These are phyloP conservation scores for Eclectus roratus DNA, from an alignment of 2,113 vertebrate genomes.

Conservation along the genomic window DNA sequence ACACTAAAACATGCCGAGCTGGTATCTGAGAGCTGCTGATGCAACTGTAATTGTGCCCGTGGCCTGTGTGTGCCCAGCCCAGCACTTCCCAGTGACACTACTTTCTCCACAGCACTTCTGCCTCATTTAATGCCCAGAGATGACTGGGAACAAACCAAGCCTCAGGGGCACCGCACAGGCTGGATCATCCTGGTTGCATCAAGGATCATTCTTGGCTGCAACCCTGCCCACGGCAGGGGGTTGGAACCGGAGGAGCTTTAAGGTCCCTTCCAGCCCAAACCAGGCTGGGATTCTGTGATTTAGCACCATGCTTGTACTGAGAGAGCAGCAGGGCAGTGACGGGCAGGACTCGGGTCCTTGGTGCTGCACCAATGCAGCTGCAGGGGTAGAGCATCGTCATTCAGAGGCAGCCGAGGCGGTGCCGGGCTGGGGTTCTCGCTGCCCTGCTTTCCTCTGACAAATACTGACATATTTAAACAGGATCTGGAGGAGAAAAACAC, in stretches of 20 bases:
- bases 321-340: background rate
- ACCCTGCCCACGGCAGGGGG: background rate
- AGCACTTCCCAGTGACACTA: fast-evolving
- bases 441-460: background rate
- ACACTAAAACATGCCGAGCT: background rate
- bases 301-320: fast-evolving
- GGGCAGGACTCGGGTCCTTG: background rate
- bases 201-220: background rate
- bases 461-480: background rate
- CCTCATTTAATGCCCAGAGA: background rate
- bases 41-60: background rate
- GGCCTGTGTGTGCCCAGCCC: background rate
- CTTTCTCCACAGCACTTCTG: background rate
- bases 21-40: background rate
- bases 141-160: background rate
- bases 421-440: background rate
- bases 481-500: conserved; percentile 19
- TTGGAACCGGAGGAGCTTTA: background rate
- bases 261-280: background rate
- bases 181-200: background rate
- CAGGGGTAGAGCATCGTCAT: fast-evolving
- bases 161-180: fast-evolving
- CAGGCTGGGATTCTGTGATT: background rate
- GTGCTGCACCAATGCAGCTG: background rate
- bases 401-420: background rate